Percentiles rank a stretch among this genome's conserved stretches.
Conservation (phyloP, 2,888 invertebrate genomes). For the Thalpophila matura region DNA sequence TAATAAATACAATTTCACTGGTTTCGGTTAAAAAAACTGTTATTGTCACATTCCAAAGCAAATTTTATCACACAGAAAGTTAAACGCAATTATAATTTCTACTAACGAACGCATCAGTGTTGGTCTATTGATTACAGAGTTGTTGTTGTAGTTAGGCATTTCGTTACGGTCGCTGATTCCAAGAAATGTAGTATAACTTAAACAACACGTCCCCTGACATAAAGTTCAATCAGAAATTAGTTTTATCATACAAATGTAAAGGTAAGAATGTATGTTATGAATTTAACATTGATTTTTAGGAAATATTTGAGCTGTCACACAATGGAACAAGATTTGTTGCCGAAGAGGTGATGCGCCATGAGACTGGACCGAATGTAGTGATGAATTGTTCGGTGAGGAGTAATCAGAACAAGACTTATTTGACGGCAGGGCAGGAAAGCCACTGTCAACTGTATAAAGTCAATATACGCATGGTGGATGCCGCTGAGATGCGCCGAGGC, state of each 20-base stretch:
- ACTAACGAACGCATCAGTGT: slow-evolving; percentile 10
- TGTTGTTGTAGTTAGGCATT: slow-evolving; percentile 17
- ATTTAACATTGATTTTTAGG: slow-evolving; percentile 90
- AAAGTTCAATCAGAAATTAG: not conserved
- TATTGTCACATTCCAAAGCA: slow-evolving; percentile 35
- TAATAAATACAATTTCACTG: slow-evolving; percentile 54
- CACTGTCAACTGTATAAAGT: slow-evolving; percentile 96
- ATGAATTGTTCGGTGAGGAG: slow-evolving; percentile 97
- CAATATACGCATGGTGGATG: slow-evolving; percentile 90
- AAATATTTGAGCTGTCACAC: slow-evolving; percentile 97
- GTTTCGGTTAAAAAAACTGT: slow-evolving; percentile 15
- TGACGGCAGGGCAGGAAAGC: slow-evolving; percentile 98
- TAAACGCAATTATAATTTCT: slow-evolving; percentile 12
- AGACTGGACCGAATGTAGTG: slow-evolving; percentile 96
- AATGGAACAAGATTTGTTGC: slow-evolving; percentile 96
- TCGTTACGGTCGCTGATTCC: slow-evolving; percentile 5
- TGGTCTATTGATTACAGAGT: slow-evolving; percentile 28
- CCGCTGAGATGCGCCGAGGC: slow-evolving; percentile 90
- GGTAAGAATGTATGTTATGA: not conserved
- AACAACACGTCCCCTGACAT: not conserved
- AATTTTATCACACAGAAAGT: slow-evolving; percentile 32
- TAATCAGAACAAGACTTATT: slow-evolving; percentile 93
- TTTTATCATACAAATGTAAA: not conserved
- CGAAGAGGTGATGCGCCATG: slow-evolving; percentile 96
- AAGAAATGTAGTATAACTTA: slow-evolving; percentile 2